Evolutionary conservation across 2,113 vertebrate genomes (phyloP).

Genomic region (Ochotona curzoniae): DNA sequence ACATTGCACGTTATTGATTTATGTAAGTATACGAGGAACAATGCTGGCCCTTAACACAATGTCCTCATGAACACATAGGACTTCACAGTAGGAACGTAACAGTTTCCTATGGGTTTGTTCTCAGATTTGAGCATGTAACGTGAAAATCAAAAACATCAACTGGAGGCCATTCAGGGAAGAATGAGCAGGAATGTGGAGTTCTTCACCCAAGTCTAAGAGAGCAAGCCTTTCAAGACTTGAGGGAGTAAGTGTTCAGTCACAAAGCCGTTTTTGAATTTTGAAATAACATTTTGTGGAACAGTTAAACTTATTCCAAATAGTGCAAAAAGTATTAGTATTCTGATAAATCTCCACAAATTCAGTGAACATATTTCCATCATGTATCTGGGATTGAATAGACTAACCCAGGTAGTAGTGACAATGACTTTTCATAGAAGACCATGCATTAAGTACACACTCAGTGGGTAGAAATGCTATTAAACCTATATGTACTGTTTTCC

Average conservation of each 20-base stretch:
- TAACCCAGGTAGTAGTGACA: neutral
- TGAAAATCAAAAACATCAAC: neutral
- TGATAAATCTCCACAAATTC: neutral
- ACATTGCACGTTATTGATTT: neutral
- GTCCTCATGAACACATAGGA: neutral
- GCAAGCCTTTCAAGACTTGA: neutral
- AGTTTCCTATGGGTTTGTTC: neutral
- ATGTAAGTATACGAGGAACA: neutral
- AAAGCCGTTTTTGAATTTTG: neutral
- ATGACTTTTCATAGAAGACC: neutral
- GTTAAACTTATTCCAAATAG: neutral
- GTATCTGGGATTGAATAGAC: neutral
- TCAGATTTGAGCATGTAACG: neutral
- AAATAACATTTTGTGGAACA: neutral
- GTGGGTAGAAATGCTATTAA: neutral
- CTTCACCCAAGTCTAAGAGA: neutral
- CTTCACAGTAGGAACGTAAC: neutral
- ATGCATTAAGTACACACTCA: rapidly evolving
- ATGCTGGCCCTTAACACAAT: neutral
- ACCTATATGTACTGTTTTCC: neutral
- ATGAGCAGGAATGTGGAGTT: neutral
- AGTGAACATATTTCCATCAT: neutral
- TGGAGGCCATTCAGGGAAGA: neutral
- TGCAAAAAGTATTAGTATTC: neutral
- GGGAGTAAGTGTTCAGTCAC: neutral